A percentile compares a stretch with the other conserved stretches of the same genome.
Evolutionary conservation across 2,797 vertebrate genomes (phyloP).

Genomic region (Sebastes ruberrimus): DNA sequence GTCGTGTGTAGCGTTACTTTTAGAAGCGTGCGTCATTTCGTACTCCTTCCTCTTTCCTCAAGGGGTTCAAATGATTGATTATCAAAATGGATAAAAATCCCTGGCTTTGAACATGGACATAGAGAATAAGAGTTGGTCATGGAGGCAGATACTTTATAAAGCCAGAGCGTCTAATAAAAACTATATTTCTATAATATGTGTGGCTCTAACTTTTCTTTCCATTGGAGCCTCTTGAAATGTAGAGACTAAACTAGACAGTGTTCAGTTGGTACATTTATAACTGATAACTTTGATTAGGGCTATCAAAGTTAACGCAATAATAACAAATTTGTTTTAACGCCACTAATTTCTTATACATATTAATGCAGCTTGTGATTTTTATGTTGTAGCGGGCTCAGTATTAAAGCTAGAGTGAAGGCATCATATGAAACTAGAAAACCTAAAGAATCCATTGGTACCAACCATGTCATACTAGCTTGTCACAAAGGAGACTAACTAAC

Average conservation of each 20-base stretch:
- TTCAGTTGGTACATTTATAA: background rate
- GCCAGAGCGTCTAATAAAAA: background rate
- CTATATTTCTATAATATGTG: background rate
- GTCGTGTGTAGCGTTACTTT: constrained; percentile 32
- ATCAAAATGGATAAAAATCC: constrained; percentile 43
- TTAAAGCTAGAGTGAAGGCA: too few relatives aligned
- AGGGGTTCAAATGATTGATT: constrained; percentile 41
- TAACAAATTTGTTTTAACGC: too few relatives aligned
- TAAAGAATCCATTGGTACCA: too few relatives aligned
- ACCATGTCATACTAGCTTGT: too few relatives aligned
- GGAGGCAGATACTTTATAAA: background rate
- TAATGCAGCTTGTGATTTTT: too few relatives aligned
- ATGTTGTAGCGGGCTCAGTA: too few relatives aligned
- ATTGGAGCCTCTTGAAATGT: background rate
- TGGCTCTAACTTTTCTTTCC: background rate
- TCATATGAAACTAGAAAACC: too few relatives aligned
- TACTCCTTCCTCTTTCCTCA: constrained; percentile 14
- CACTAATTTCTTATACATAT: too few relatives aligned
- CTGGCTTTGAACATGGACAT: background rate
- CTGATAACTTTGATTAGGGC: too few relatives aligned
- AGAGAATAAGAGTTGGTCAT: background rate
- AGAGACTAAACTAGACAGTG: background rate
- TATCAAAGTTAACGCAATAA: too few relatives aligned
- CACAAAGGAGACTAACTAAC: too few relatives aligned
- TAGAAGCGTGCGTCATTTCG: constrained; percentile 30